Conservation (phyloP, 1,140 invertebrate genomes). For the Sipha flava region DNA sequence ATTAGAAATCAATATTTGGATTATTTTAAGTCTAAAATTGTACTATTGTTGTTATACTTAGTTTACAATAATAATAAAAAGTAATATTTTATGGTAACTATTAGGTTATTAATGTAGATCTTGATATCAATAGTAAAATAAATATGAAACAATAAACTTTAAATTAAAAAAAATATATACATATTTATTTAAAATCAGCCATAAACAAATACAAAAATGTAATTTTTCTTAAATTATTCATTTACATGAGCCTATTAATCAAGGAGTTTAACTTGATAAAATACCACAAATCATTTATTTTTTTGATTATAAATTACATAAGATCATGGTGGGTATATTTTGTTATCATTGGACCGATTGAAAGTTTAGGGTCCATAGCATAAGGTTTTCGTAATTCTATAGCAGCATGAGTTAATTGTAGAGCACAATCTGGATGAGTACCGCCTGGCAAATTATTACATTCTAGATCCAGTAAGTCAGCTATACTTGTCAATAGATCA, state of each 20-base stretch:
- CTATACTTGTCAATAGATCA: conserved; percentile 65
- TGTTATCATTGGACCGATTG: conserved; percentile 56
- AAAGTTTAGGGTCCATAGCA: conserved; percentile 55
- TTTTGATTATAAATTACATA: background rate
- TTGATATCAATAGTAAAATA: too few relatives aligned
- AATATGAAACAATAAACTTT: too few relatives aligned
- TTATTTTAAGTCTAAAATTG: background rate
- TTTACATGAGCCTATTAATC: too few relatives aligned
- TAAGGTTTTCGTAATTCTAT: conserved; percentile 56
- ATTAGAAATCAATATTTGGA: background rate
- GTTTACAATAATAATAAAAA: background rate
- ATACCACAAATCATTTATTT: background rate
- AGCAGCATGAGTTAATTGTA: conserved; percentile 84
- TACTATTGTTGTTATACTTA: background rate
- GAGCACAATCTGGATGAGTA: conserved; percentile 75
- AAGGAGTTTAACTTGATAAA: background rate
- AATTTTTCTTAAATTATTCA: too few relatives aligned
- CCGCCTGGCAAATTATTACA: conserved; percentile 66
- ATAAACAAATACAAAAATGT: too few relatives aligned
- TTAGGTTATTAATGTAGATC: too few relatives aligned
- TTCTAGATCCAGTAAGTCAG: conserved; percentile 79
- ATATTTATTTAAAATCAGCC: too few relatives aligned
- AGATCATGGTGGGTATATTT: conserved; percentile 11
- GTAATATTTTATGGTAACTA: too few relatives aligned
- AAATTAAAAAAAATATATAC: too few relatives aligned